Evolutionary conservation across 2,797 vertebrate genomes (phyloP).

Genomic region (Crenuchus spilurus): DNA sequence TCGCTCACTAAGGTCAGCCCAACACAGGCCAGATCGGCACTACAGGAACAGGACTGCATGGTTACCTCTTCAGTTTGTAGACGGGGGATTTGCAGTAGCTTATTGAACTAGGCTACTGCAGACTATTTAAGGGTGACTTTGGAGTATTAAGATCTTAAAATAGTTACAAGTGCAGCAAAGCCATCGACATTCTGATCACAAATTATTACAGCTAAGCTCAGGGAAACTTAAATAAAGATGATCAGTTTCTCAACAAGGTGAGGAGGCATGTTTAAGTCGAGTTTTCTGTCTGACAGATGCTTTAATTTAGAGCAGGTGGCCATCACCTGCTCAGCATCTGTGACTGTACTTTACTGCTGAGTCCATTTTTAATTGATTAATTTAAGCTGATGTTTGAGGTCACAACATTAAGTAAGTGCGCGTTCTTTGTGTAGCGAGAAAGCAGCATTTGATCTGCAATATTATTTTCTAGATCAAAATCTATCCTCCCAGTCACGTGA

Average conservation of each 20-base stretch:
- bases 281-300: no score
- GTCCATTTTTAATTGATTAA: background rate
- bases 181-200: background rate
- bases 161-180: background rate
- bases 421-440: background rate
- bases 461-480: background rate
- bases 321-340: background rate
- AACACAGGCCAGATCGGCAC: background rate
- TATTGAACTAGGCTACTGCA: constrained; percentile 4
- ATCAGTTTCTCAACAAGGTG: background rate
- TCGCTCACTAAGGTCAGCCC: background rate
- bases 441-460: constrained; percentile 16
- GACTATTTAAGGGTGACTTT: constrained; percentile 1
- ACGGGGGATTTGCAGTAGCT: background rate
- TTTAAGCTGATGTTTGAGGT: background rate
- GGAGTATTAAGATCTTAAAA: constrained; percentile 4
- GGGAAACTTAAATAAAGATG: background rate
- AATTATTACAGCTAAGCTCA: background rate
- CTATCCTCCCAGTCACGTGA: background rate
- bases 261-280: no score
- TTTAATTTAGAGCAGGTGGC: no score
- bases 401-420: background rate
- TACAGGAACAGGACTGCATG: background rate
- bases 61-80: background rate
- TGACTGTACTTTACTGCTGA: background rate